phyloP scores from a whole-genome alignment of 2,113 vertebrate species.

The Sorex fumeus region DNA sequence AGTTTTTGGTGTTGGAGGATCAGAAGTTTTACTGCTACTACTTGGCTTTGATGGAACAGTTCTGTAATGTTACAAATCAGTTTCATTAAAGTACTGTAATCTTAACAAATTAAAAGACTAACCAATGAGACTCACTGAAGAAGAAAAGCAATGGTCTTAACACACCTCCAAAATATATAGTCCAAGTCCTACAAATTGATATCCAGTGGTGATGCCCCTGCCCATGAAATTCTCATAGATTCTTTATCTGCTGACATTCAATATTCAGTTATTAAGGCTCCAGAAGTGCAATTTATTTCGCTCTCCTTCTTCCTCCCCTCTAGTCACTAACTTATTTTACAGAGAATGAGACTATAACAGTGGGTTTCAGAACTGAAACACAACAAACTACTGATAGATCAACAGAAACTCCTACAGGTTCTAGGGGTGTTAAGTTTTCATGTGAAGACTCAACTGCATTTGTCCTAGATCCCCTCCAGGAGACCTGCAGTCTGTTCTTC shows the following conservation, averaged over 20 bases:
- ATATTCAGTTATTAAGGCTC: slow-evolving; percentile 11
- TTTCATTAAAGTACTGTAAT: slow-evolving; percentile 60
- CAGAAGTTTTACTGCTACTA: slow-evolving; percentile 87
- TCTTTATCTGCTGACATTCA: slow-evolving; percentile 24
- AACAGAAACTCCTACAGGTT: not conserved
- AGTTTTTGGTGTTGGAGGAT: slow-evolving; percentile 89
- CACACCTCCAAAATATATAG: slow-evolving; percentile 50
- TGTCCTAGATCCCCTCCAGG: not conserved
- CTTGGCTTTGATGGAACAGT: slow-evolving; percentile 87
- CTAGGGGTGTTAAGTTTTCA: not conserved
- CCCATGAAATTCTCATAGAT: not conserved
- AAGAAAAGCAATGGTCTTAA: not conserved
- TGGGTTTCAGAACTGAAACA: not conserved
- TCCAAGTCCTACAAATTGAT: not conserved
- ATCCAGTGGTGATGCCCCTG: not conserved
- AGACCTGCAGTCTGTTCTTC: not conserved
- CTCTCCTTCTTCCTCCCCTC: not conserved
- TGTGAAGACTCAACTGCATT: not conserved
- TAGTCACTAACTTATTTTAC: not conserved
- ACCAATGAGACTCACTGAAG: slow-evolving; percentile 4
- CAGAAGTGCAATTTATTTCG: too few relatives aligned
- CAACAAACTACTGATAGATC: not conserved
- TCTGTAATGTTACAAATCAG: slow-evolving; percentile 84
- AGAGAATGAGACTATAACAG: not conserved
- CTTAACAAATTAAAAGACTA: slow-evolving; percentile 52